Evolutionary conservation across 2,888 invertebrate species (phyloP).

Genomic region (Drymonia ruficornis): DNA sequence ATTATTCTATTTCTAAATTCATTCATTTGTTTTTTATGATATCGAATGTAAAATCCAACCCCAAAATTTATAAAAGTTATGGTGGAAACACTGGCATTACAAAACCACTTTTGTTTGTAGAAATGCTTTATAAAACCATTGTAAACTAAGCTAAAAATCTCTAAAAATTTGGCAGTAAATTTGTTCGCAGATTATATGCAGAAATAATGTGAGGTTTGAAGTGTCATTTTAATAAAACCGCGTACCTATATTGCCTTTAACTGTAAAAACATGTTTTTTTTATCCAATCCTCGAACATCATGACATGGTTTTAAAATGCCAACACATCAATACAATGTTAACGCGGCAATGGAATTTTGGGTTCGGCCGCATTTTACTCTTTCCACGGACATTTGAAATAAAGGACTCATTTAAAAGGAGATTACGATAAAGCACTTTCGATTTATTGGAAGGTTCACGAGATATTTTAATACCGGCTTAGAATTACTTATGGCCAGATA

Average conservation of each 20-base stretch:
- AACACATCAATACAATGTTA: slow-evolving; percentile 41
- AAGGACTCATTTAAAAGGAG: slow-evolving; percentile 51
- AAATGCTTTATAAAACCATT: too few relatives aligned
- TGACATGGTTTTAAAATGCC: slow-evolving; percentile 24
- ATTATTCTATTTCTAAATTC: not conserved
- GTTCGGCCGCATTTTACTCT: slow-evolving; percentile 26
- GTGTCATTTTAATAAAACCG: too few relatives aligned
- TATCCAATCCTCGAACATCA: not conserved
- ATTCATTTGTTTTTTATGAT: slow-evolving; percentile 12
- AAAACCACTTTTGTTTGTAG: too few relatives aligned
- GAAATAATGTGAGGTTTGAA: too few relatives aligned
- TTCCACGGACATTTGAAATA: slow-evolving; percentile 45
- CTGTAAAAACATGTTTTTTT: too few relatives aligned
- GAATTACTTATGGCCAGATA: slow-evolving; percentile 32
- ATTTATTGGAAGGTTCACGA: slow-evolving; percentile 52
- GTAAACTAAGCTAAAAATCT: too few relatives aligned
- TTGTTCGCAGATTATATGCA: too few relatives aligned
- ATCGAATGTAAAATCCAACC: not conserved
- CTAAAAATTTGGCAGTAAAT: too few relatives aligned
- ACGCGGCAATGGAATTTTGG: slow-evolving; percentile 43
- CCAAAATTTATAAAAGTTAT: too few relatives aligned
- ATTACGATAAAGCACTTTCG: slow-evolving; percentile 49
- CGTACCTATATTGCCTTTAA: too few relatives aligned
- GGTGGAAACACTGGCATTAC: too few relatives aligned
- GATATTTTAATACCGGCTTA: slow-evolving; percentile 47